These are phyloP conservation scores for Agrenia bidenticulata DNA, from an alignment of 2,888 invertebrate genomes.

Conservation along the genomic window DNA sequence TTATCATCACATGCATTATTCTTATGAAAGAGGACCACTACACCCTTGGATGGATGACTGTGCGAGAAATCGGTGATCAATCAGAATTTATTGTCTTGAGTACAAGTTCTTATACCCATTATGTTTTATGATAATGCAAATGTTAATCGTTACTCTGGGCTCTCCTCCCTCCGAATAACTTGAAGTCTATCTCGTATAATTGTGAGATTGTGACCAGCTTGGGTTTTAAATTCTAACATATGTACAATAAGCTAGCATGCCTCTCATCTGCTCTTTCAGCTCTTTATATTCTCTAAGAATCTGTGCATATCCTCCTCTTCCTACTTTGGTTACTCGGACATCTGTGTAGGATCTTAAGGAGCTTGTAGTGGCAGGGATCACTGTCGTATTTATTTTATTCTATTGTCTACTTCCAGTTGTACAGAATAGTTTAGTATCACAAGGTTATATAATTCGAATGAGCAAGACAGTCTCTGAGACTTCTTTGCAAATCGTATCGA, in stretches of 20 bases:
- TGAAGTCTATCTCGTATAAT: constrained; percentile 10
- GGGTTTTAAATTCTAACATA: constrained; percentile 6
- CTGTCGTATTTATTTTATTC: too few species aligned
- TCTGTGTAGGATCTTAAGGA: background rate
- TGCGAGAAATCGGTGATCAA: constrained; percentile 48
- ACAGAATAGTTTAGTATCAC: too few species aligned
- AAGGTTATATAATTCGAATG: too few species aligned
- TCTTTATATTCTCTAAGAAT: background rate
- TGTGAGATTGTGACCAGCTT: constrained; percentile 6
- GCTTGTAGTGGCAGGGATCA: background rate
- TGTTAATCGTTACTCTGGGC: constrained; percentile 6
- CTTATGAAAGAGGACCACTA: constrained; percentile 8
- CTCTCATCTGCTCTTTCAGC: background rate
- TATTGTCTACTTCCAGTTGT: too few species aligned
- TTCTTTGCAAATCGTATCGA: too few species aligned
- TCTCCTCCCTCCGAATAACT: constrained; percentile 16
- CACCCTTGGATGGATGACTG: constrained; percentile 40
- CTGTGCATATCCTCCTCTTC: background rate
- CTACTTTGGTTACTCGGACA: constrained; percentile 1
- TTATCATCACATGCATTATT: too few species aligned
- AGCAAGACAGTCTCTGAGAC: too few species aligned
- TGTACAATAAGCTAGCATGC: background rate
- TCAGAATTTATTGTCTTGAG: constrained; percentile 46
- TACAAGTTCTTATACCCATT: constrained; percentile 19
- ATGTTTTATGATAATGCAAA: constrained; percentile 27